Percentiles rank a stretch among this genome's conserved stretches.
phyloP scores from a whole-genome alignment of 2,888 invertebrate species.

The Acronicta leporina region DNA sequence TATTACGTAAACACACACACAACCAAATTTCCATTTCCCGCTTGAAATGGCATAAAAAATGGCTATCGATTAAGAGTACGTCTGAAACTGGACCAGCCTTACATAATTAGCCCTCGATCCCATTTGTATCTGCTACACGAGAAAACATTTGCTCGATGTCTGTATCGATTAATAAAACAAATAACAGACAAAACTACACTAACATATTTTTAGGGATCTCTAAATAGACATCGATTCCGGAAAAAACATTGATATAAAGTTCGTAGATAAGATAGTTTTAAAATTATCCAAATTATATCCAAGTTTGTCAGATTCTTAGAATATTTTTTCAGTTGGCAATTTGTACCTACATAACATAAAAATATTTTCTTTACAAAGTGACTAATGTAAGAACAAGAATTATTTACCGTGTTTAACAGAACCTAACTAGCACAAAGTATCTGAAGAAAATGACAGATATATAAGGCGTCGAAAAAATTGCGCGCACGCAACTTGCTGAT shows the following conservation, averaged over 20 bases:
- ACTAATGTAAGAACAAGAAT: conserved; percentile 42
- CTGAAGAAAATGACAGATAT: conserved; percentile 81
- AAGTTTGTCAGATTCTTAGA: conserved; percentile 46
- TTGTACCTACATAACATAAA: conserved; percentile 19
- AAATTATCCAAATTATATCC: conserved; percentile 58
- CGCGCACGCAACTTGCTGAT: conserved; percentile 77
- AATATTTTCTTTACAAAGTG: conserved; percentile 34
- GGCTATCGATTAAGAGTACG: conserved; percentile 64
- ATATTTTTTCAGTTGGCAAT: conserved; percentile 38
- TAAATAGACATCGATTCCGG: conserved; percentile 52
- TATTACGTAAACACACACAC: conserved; percentile 40
- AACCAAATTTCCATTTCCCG: conserved; percentile 50
- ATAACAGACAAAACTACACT: conserved; percentile 64
- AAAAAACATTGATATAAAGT: conserved; percentile 38
- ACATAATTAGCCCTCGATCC: conserved; percentile 71
- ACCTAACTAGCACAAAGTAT: conserved; percentile 62
- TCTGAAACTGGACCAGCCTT: conserved; percentile 66
- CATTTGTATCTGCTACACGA: conserved; percentile 70
- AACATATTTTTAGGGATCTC: conserved; percentile 53
- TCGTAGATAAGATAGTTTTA: conserved; percentile 36
- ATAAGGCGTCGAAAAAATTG: conserved; percentile 76
- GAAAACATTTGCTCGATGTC: conserved; percentile 72
- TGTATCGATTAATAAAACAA: conserved; percentile 71
- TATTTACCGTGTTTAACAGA: conserved; percentile 48
- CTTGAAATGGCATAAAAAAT: conserved; percentile 62